A percentile compares a stretch with the other conserved stretches of the same genome.
These are phyloP conservation scores for Pyrrhosoma nymphula DNA, from an alignment of 2,888 invertebrate genomes.

Conservation along the genomic window DNA sequence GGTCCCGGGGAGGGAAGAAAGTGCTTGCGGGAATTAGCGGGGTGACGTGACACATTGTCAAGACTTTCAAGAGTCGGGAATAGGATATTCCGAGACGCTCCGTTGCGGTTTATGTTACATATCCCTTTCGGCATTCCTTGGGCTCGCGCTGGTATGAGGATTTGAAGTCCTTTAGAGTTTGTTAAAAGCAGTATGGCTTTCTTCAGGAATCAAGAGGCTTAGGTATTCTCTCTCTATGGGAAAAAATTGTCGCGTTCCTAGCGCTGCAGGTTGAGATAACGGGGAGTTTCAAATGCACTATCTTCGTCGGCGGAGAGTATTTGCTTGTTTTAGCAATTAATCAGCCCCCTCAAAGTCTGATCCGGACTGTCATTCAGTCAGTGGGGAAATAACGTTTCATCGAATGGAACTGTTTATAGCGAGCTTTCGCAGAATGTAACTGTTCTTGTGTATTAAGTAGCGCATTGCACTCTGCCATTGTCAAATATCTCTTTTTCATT, in stretches of 20 bases:
- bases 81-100: neutral
- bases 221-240: neutral
- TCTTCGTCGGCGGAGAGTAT: neutral
- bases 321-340: neutral
- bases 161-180: neutral
- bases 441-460: neutral
- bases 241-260: neutral
- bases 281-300: neutral
- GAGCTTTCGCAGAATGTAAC: neutral
- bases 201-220: neutral
- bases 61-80: neutral
- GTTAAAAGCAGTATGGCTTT: neutral
- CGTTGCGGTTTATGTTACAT: neutral
- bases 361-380: neutral
- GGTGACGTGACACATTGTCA: constrained; percentile 48
- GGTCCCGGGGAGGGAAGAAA: neutral
- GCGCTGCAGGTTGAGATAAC: neutral
- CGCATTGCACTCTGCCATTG: neutral
- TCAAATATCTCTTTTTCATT: too few relatives aligned
- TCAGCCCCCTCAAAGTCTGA: neutral
- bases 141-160: neutral
- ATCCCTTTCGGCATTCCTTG: neutral
- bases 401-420: neutral
- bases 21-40: constrained; percentile 23
- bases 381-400: neutral